These are phyloP conservation scores for Drosophila prostipennis DNA, from an alignment of 2,888 invertebrate species.

Conservation along the genomic window DNA sequence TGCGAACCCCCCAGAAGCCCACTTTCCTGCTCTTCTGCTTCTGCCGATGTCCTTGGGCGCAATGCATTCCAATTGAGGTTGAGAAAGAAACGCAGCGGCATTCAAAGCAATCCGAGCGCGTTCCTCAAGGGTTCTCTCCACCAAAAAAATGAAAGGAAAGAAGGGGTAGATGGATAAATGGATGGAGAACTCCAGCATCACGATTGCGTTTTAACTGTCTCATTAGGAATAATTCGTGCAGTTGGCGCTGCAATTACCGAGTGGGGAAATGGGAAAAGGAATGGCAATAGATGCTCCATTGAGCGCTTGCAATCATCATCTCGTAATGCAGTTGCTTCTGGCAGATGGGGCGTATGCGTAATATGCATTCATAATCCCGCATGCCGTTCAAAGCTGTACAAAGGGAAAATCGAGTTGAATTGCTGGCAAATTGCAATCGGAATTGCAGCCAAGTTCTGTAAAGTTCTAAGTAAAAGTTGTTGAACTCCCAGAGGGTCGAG, in stretches of 20 bases:
- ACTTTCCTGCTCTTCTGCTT: conserved; percentile 3
- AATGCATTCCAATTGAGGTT: conserved; percentile 51
- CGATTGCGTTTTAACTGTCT: conserved; percentile 56
- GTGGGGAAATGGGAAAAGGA: conserved; percentile 19
- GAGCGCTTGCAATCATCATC: conserved; percentile 12
- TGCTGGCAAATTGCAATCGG: conserved; percentile 42
- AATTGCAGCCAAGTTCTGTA: conserved; percentile 22
- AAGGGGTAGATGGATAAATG: conserved; percentile 12
- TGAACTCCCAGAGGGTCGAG: conserved; percentile 18
- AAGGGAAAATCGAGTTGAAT: conserved; percentile 21
- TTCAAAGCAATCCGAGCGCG: conserved; percentile 62
- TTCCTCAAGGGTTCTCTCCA: conserved; percentile 39
- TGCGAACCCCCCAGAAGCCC: neutral
- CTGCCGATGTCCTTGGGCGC: conserved; percentile 55
- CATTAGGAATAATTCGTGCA: conserved; percentile 57
- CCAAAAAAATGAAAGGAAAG: neutral
- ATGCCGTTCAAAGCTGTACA: conserved; percentile 11
- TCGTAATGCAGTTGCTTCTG: conserved; percentile 11
- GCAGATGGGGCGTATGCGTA: conserved; percentile 59
- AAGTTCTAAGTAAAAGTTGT: conserved; percentile 31
- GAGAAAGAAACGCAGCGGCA: conserved; percentile 37
- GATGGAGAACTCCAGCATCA: conserved; percentile 11
- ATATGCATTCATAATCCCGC: conserved; percentile 47
- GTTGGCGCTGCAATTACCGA: conserved; percentile 30
- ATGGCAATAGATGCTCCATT: conserved; percentile 2